Percentiles rank a stretch among this genome's conserved stretches.
Conservation (phyloP, 2,113 vertebrate genomes). For the Anarhynchus alexandrinus region DNA sequence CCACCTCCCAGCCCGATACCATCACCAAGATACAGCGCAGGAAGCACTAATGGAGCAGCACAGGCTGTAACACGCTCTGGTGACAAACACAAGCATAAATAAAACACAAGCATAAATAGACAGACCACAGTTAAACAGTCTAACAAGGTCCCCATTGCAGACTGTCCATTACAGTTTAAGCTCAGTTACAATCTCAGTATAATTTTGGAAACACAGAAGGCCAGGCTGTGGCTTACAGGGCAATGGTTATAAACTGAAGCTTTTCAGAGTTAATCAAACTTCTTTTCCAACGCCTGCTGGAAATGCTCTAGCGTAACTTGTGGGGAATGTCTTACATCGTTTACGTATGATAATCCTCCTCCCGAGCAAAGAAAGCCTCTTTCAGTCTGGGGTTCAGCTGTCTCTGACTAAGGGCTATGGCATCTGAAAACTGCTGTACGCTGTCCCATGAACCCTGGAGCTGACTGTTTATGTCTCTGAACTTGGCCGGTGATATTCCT, state of each 20-base stretch:
- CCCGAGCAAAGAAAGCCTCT: constrained; percentile 63
- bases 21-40: neutral
- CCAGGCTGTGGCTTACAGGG: neutral
- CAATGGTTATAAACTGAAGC: neutral
- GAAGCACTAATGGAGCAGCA: neutral
- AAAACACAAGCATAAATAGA: neutral
- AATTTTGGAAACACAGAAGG: neutral
- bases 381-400: constrained; percentile 64
- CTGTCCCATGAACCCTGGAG: constrained; percentile 49
- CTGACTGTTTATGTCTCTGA: constrained; percentile 47
- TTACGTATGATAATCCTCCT: constrained; percentile 61
- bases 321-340: constrained; percentile 50
- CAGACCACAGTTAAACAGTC: neutral
- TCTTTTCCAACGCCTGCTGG: constrained; percentile 24
- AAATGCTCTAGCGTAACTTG: constrained; percentile 33
- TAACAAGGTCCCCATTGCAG: neutral
- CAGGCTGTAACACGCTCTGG: neutral
- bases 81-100: neutral
- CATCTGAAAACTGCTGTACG: constrained; percentile 61
- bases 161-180: neutral
- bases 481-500: neutral
- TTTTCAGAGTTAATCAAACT: constrained; percentile 21
- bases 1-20: neutral
- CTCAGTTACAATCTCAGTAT: neutral
- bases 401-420: constrained; percentile 68